phyloP scores from a whole-genome alignment of 2,113 vertebrate species.

The Forbesichthys papilliferus region DNA sequence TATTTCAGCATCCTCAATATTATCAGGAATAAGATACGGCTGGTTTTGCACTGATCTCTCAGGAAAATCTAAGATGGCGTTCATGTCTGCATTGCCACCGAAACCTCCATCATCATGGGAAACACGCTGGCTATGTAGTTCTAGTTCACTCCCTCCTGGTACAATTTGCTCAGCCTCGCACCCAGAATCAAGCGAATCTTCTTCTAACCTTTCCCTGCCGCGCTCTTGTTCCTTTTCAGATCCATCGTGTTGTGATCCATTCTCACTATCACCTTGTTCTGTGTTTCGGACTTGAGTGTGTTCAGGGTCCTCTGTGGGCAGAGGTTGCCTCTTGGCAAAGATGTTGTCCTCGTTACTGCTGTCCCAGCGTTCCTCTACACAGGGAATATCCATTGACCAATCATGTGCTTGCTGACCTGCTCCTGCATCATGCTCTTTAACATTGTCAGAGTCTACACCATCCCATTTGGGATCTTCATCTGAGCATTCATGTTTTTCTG shows the following conservation, averaged over 20 bases:
- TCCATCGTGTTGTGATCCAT: constrained; percentile 20
- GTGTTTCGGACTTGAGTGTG: constrained; percentile 49
- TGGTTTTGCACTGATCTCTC: constrained; percentile 30
- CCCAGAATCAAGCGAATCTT: constrained; percentile 26
- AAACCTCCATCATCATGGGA: constrained; percentile 8
- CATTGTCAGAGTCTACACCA: constrained; percentile 29
- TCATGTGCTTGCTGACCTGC: constrained; percentile 20
- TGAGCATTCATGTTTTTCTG: constrained; percentile 38
- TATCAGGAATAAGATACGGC: constrained; percentile 37
- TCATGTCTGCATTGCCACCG: neutral
- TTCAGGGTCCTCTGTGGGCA: constrained; percentile 26
- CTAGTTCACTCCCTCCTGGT: constrained; percentile 9
- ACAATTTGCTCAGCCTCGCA: constrained; percentile 20
- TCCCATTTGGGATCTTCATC: constrained; percentile 39
- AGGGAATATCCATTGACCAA: constrained; percentile 24
- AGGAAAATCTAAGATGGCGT: constrained; percentile 23
- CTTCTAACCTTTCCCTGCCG: constrained; percentile 15
- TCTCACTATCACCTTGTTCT: constrained; percentile 39
- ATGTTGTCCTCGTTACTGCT: constrained; percentile 44
- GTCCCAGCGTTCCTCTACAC: neutral
- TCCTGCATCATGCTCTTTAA: constrained; percentile 34
- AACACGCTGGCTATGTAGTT: neutral
- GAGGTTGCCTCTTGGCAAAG: constrained; percentile 41
- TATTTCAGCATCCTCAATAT: constrained; percentile 6
- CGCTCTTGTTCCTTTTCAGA: constrained; percentile 26